phyloP scores from a whole-genome alignment of 2,113 vertebrate species.

The Silurus glanis region DNA sequence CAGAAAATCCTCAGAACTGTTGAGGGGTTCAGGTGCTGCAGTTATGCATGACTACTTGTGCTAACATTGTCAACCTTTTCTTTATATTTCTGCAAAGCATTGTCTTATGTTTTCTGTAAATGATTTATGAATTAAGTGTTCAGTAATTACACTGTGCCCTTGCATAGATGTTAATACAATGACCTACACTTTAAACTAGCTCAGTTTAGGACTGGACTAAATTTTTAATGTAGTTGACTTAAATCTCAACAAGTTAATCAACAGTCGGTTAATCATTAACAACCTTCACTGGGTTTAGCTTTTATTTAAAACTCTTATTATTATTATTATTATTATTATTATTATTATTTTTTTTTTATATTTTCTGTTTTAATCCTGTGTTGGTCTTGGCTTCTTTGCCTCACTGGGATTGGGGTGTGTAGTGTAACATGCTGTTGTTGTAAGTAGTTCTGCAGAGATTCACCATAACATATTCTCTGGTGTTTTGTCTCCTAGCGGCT shows the following conservation, averaged over 20 bases:
- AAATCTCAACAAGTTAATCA: neutral
- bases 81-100: neutral
- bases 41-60: neutral
- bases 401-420: neutral
- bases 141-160: neutral
- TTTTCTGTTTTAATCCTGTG: neutral
- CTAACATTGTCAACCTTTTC: neutral
- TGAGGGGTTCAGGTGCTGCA: neutral
- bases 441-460: slow-evolving; percentile 6
- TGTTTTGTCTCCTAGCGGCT: slow-evolving; percentile 28
- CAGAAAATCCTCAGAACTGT: neutral
- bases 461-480: slow-evolving; percentile 5
- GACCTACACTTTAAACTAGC: neutral
- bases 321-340: too few species aligned
- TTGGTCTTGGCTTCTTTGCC: neutral
- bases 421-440: slow-evolving; percentile 17
- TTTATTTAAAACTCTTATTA: neutral
- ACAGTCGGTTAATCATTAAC: neutral
- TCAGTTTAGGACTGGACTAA: neutral
- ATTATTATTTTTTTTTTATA: too few species aligned
- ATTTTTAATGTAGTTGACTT: neutral
- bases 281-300: neutral
- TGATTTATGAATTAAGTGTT: neutral
- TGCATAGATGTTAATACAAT: neutral
- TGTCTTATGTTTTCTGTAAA: neutral